phyloP scores from a whole-genome alignment of 2,888 invertebrate genomes.

The Acleris literana region DNA sequence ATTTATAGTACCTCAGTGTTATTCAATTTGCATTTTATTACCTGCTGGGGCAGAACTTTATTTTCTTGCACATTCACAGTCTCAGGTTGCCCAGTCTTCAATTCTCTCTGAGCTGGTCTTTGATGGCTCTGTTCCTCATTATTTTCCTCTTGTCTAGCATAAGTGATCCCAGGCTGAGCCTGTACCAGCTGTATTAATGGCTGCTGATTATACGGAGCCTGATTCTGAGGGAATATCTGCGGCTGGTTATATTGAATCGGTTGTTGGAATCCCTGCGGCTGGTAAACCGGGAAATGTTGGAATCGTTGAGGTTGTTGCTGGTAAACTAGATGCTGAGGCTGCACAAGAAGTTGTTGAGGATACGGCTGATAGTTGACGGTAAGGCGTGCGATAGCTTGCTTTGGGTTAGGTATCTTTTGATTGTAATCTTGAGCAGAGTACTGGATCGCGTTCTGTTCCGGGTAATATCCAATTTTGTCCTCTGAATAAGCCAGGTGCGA shows the following conservation, averaged over 20 bases:
- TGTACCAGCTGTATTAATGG: slow-evolving; percentile 39
- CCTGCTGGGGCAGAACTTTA: slow-evolving; percentile 17
- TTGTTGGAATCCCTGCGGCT: slow-evolving; percentile 32
- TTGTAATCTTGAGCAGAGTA: slow-evolving; percentile 43
- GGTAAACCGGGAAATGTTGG: slow-evolving; percentile 36
- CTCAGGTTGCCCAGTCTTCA: slow-evolving; percentile 43
- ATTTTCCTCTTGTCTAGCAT: slow-evolving; percentile 35
- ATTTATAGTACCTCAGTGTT: too few species aligned
- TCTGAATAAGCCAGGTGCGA: slow-evolving; percentile 68
- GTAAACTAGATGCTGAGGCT: slow-evolving; percentile 40
- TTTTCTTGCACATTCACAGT: slow-evolving; percentile 39
- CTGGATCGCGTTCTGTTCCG: slow-evolving; percentile 45
- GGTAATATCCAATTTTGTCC: slow-evolving; percentile 55
- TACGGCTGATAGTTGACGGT: slow-evolving; percentile 39
- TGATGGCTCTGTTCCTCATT: slow-evolving; percentile 38
- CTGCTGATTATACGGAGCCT: slow-evolving; percentile 33
- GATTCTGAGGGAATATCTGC: slow-evolving; percentile 31
- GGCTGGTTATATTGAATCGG: slow-evolving; percentile 39
- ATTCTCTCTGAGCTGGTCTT: slow-evolving; percentile 40
- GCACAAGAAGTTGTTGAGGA: slow-evolving; percentile 43
- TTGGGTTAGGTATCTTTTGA: slow-evolving; percentile 41
- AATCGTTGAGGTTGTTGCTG: slow-evolving; percentile 30
- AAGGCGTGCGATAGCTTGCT: slow-evolving; percentile 33
- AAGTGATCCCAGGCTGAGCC: slow-evolving; percentile 38
- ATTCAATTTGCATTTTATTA: not conserved